These are phyloP conservation scores for Cheumatopsyche charites DNA, from an alignment of 1,140 invertebrate species.

Conservation along the genomic window DNA sequence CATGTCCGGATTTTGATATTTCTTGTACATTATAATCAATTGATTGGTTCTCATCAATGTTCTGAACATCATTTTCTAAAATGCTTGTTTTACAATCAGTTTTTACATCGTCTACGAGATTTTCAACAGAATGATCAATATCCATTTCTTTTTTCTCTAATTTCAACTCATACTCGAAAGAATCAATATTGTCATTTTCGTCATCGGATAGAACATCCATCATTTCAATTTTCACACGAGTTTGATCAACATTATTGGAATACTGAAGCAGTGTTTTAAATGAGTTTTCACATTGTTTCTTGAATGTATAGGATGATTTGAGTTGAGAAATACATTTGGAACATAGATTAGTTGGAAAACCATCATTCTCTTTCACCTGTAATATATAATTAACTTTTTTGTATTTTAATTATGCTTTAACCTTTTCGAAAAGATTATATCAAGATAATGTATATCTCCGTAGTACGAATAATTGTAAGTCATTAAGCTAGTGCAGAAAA, in stretches of 20 bases:
- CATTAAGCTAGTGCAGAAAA: too few relatives aligned
- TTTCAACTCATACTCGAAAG: background rate
- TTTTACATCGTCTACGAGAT: too few relatives aligned
- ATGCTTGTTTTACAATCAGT: too few relatives aligned
- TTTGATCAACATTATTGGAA: background rate
- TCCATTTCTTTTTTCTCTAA: conserved; percentile 7
- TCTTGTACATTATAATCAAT: too few relatives aligned
- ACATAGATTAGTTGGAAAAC: conserved; percentile 44
- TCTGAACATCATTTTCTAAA: too few relatives aligned
- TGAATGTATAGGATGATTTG: conserved; percentile 41
- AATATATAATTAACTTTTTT: conserved; percentile 38
- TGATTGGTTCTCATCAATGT: too few relatives aligned
- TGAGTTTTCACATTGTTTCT: conserved; percentile 43
- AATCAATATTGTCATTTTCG: background rate
- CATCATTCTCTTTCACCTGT: conserved; percentile 49
- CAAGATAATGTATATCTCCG: too few relatives aligned
- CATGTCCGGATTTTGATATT: too few relatives aligned
- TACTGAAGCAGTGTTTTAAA: conserved; percentile 19
- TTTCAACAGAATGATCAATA: background rate
- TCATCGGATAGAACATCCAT: background rate
- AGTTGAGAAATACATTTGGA: conserved; percentile 42
- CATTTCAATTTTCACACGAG: conserved; percentile 13
- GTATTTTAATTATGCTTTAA: too few relatives aligned
- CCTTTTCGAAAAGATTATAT: too few relatives aligned
- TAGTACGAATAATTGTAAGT: too few relatives aligned